A percentile compares a stretch with the other conserved stretches of the same genome.
phyloP scores from a whole-genome alignment of 2,797 vertebrate species.

The Clangula hyemalis region DNA sequence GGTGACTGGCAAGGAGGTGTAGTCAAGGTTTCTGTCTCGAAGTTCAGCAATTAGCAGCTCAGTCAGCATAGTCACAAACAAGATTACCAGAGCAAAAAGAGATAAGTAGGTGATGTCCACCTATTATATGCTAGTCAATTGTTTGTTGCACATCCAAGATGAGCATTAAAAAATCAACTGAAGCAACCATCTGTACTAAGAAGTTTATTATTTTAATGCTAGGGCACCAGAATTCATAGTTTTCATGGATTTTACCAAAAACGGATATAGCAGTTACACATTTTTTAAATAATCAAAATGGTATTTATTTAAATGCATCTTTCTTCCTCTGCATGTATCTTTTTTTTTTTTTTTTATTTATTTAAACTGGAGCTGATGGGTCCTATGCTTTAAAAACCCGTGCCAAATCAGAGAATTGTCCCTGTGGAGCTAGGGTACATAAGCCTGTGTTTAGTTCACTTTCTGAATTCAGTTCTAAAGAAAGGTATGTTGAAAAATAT shows the following conservation, averaged over 20 bases:
- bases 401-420: not conserved
- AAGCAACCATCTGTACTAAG: not conserved
- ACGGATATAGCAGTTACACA: not conserved
- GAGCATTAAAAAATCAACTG: not conserved
- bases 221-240: not conserved
- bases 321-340: not conserved
- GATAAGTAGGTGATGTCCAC: not conserved
- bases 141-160: not conserved
- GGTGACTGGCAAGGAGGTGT: not conserved
- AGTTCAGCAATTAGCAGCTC: not conserved
- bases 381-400: not conserved
- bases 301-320: too few species aligned
- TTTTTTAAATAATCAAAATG: too few species aligned
- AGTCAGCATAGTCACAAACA: not conserved
- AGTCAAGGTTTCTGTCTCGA: not conserved
- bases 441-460: fast-evolving
- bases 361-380: not conserved
- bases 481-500: not conserved
- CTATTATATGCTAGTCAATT: not conserved
- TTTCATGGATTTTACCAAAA: not conserved
- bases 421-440: not conserved
- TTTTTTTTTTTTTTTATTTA: not conserved
- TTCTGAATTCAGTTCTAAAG: not conserved
- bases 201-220: not conserved
- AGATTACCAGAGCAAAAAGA: not conserved